phyloP scores from a whole-genome alignment of 2,113 vertebrate genomes.

The Chaetorhynchus papuensis region DNA sequence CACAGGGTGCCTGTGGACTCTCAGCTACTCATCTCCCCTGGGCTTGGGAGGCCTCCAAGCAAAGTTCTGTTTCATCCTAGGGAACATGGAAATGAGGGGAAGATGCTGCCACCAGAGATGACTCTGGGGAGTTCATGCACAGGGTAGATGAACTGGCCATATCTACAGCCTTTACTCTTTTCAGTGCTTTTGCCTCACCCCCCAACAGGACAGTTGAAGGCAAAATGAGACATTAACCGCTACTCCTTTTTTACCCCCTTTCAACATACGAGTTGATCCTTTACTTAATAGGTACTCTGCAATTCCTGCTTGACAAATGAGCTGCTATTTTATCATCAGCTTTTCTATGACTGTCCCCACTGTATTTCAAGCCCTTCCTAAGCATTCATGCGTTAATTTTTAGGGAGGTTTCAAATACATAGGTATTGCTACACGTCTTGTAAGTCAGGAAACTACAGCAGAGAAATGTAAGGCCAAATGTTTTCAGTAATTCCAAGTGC shows the following conservation, averaged over 20 bases:
- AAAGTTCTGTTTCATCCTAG: background rate
- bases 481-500: background rate
- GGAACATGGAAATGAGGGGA: background rate
- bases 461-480: background rate
- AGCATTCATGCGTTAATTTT: background rate
- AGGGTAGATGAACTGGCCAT: background rate
- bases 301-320: background rate
- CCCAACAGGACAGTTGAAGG: accelerated
- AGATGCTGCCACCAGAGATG: background rate
- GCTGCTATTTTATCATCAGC: background rate
- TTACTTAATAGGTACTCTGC: background rate
- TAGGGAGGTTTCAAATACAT: background rate
- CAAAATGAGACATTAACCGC: background rate
- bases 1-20: background rate
- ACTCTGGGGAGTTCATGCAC: accelerated
- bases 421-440: background rate
- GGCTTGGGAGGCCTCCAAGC: background rate
- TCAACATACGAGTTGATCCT: background rate
- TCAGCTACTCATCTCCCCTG: background rate
- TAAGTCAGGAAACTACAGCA: background rate
- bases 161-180: background rate
- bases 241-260: background rate
- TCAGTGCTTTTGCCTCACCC: background rate
- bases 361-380: background rate
- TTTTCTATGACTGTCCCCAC: background rate